A percentile compares a stretch with the other conserved stretches of the same genome.
These are phyloP conservation scores for Micromesistius poutassou DNA, from an alignment of 2,797 vertebrate species.

Conservation along the genomic window DNA sequence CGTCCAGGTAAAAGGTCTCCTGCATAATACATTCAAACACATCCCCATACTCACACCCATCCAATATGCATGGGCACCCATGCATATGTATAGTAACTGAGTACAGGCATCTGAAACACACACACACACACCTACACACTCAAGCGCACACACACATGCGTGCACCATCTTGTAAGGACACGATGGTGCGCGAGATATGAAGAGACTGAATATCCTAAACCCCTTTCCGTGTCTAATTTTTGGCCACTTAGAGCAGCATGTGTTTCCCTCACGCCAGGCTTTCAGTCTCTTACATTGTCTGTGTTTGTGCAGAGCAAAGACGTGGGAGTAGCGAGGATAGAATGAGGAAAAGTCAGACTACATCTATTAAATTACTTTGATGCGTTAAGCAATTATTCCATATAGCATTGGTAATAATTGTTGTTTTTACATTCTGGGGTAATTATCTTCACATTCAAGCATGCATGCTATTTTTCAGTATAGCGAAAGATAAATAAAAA, in stretches of 20 bases:
- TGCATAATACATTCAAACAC: conserved; percentile 2
- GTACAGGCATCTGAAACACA: neutral
- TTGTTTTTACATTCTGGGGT: neutral
- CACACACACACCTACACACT: neutral
- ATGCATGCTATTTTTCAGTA: neutral
- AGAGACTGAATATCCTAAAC: neutral
- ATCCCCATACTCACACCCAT: neutral
- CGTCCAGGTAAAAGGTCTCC: neutral
- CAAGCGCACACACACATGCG: neutral
- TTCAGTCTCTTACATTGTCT: neutral
- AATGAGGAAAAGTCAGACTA: neutral
- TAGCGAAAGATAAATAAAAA: neutral
- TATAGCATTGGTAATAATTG: neutral
- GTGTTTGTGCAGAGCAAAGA: neutral
- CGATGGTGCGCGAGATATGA: neutral
- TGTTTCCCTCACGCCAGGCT: neutral
- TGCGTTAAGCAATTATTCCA: neutral
- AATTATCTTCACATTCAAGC: neutral
- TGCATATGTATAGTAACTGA: neutral
- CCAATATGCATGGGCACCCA: neutral
- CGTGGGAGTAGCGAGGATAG: neutral
- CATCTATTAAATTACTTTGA: neutral
- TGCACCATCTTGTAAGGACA: neutral
- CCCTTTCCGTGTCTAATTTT: neutral
- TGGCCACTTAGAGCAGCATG: neutral